phyloP scores from a whole-genome alignment of 2,113 vertebrate genomes.

The Amblyornis subalaris region DNA sequence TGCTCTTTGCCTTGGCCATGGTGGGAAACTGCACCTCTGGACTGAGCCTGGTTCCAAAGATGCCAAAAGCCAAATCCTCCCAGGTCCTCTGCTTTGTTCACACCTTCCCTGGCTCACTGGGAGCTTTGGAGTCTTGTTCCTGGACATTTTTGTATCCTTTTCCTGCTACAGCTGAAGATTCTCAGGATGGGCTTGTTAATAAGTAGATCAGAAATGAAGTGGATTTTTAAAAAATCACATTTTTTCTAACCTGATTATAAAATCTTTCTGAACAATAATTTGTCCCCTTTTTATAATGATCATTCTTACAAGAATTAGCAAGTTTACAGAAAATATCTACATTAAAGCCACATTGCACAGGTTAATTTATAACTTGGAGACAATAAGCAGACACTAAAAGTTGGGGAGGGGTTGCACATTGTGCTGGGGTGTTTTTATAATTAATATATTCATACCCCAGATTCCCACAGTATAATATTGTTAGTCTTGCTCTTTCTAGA shows the following conservation, averaged over 20 bases:
- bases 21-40: constrained; percentile 66
- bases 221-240: not conserved
- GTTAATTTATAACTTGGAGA: not conserved
- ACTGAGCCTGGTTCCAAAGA: constrained; percentile 68
- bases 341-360: not conserved
- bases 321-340: not conserved
- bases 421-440: not conserved
- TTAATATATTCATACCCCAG: not conserved
- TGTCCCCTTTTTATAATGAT: not conserved
- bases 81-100: constrained; percentile 58
- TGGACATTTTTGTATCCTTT: constrained; percentile 74
- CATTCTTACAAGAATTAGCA: not conserved
- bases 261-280: not conserved
- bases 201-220: not conserved
- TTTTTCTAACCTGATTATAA: not conserved
- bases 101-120: constrained; percentile 73
- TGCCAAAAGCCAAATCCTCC: constrained; percentile 44
- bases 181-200: not conserved
- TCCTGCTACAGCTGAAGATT: not conserved
- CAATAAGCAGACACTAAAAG: not conserved
- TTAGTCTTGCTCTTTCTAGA: not conserved
- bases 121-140: constrained; percentile 71
- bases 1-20: constrained; percentile 68
- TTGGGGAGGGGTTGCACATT: not conserved
- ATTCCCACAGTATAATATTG: not conserved